Base-by-base conservation (phyloP, 2,113 vertebrate species). In the Catharus minimus region DNA sequence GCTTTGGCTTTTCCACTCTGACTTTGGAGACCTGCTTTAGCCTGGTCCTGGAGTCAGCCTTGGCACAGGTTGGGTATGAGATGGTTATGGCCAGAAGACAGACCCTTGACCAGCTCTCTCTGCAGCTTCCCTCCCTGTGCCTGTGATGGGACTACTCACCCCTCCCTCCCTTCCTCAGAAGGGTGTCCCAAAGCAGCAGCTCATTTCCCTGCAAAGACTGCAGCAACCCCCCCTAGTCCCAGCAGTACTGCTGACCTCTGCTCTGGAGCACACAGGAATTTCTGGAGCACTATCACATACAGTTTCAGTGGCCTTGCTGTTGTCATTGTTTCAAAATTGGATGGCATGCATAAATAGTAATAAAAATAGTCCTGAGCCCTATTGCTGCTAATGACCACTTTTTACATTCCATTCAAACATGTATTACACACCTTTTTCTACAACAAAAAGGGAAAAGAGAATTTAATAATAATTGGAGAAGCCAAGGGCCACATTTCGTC, bases 11-110 rank as follows among this genome's bases (percentile, higher is more conserved):
- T 77, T 61, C 55, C 53, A 57, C 27, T 3, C 41, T 24, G 30
- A 36, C 43, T 56, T 21, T 50, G 49, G 10, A 7, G 15, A 7
- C 5, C 46, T 65, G 32, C 14, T 44, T 39, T 23, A 58, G 5
- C 32, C 43, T 13, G 6, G 30, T 47, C 23, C 17, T 26, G 3
- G n/a, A 43, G 13, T 33, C 57, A 41, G 28, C 27, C 30, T 17
- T 32, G 22, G 23, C 27, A 28, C 14, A 16, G 9, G 39, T 1
- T 9, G 15, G 38, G 44, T 57, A 77, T 32, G 2, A 5, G 14
- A 53, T 9, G 39, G 33, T 16, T 32, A 32, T 0, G 0, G 32
- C 27, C 7, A 21, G 26, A 49, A 60, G 49, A 49, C 1, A 8
- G 65, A 66, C 27, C 22, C 32, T 15, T 16, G 15, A 46, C 10